A percentile compares a stretch with the other conserved stretches of the same genome.
These are phyloP conservation scores for Varecia variegata DNA, from an alignment of 2,797 vertebrate genomes.

Conservation along the genomic window DNA sequence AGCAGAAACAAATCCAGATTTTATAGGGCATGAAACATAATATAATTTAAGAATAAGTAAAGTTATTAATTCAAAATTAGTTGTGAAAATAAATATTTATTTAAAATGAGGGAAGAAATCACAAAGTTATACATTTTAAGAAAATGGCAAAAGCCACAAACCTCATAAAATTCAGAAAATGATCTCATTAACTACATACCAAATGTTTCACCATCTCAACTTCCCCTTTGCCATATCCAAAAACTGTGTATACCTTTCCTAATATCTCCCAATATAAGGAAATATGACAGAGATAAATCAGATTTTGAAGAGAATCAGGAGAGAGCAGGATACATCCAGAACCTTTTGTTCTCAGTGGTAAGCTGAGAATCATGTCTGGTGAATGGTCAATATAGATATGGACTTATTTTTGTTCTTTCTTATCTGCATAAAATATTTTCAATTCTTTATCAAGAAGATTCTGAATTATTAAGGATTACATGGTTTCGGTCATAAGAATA, in stretches of 20 bases:
- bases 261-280: background rate
- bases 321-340: background rate
- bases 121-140: background rate
- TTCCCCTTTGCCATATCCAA: background rate
- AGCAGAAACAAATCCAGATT: background rate
- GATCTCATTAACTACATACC: background rate
- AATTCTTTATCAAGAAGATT: background rate
- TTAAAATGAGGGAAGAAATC: constrained; percentile 34
- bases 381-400: background rate
- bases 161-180: background rate
- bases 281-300: background rate
- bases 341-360: background rate
- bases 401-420: background rate
- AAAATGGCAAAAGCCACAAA: background rate
- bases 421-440: background rate
- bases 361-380: background rate
- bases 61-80: background rate
- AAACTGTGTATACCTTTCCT: background rate
- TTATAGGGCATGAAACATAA: background rate
- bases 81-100: constrained; percentile 10
- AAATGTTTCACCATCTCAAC: background rate
- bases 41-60: background rate
- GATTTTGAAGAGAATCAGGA: background rate
- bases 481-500: background rate
- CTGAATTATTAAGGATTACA: background rate